Evolutionary conservation across 1,140 invertebrate genomes (phyloP), one percentile per base, ranked within the genome.

Genomic region (Ganaspis sp.): DNA sequence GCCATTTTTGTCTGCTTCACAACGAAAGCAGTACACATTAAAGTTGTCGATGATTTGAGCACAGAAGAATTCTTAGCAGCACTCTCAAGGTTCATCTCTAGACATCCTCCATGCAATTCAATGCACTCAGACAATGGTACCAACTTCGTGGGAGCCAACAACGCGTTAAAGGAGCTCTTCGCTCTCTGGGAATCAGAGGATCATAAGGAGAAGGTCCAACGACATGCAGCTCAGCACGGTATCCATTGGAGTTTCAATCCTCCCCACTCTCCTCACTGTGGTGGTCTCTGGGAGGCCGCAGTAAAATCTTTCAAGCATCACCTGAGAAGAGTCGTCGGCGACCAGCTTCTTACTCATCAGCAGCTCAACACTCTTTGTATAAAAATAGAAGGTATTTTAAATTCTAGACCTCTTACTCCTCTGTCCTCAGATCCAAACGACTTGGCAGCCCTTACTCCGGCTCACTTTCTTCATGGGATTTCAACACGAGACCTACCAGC

Each of bases 351-450:
- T 34, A 34, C 29, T 34, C 6, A 34, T 34, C 29, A 34, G 29
- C 6, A 6, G 29, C n/a, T n/a, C n/a, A n/a, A n/a, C n/a, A n/a
- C n/a, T n/a, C n/a, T n/a, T n/a, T n/a, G n/a, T n/a, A n/a, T n/a
- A n/a, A n/a, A 34, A 6, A 6, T 34, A 3, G 29, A 6, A 34
- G 29, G 2, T 34, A 34, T 76, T 11, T 6, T 72, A 45, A 49
- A 72, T 53, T 72, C 70, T n/a, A 72, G 70, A 17, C 70, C 70
- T 0, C 34, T 72, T 9, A 72, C 42, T 2, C 42, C 21, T 15
- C 8, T 72, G 5, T 53, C 70, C 23, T 15, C n/a, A 17, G 45
- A 72, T 72, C 70, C 70, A 8, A 53, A 53, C 53, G 42, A 72
- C 21, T 53, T 72, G 40, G 34, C 53, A 15, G 1, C 70, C 1